Evolutionary conservation across 2,113 vertebrate species (phyloP).

Genomic region (Dasyornis broadbenti): DNA sequence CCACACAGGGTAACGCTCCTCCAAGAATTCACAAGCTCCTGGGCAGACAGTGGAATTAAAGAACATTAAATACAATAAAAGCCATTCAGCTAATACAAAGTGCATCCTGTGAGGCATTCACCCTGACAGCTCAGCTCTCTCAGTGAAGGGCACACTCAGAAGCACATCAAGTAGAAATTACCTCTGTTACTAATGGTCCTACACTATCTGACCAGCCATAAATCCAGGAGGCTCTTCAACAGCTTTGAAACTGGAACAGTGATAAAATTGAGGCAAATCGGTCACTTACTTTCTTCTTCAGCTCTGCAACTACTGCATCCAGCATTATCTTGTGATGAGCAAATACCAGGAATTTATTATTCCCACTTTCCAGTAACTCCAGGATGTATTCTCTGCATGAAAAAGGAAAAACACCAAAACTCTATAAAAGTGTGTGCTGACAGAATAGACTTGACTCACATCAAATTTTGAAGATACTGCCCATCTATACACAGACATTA

Average conservation of each 20-base stretch:
- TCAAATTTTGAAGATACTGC: neutral
- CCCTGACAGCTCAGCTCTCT: neutral
- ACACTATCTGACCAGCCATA: neutral
- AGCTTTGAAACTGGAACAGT: neutral
- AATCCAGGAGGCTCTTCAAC: neutral
- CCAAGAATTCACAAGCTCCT: neutral
- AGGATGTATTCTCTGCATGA: slow-evolving; percentile 86
- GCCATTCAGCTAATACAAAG: neutral
- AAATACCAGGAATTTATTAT: slow-evolving; percentile 95
- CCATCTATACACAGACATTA: neutral
- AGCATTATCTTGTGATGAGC: slow-evolving; percentile 91
- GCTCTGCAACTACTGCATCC: slow-evolving; percentile 79
- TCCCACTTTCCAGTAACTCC: slow-evolving; percentile 90
- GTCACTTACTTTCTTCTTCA: slow-evolving; percentile 84
- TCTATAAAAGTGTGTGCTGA: neutral
- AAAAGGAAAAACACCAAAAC: neutral
- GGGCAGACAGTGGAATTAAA: neutral
- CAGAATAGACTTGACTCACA: neutral
- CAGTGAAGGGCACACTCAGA: neutral
- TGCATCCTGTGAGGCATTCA: neutral
- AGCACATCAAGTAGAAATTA: neutral
- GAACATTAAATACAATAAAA: neutral
- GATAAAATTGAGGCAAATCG: neutral
- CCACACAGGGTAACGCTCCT: neutral
- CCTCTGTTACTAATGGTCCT: neutral